These are phyloP conservation scores for Sebastes matsubarae DNA, from an alignment of 2,797 vertebrate genomes.

Conservation along the genomic window DNA sequence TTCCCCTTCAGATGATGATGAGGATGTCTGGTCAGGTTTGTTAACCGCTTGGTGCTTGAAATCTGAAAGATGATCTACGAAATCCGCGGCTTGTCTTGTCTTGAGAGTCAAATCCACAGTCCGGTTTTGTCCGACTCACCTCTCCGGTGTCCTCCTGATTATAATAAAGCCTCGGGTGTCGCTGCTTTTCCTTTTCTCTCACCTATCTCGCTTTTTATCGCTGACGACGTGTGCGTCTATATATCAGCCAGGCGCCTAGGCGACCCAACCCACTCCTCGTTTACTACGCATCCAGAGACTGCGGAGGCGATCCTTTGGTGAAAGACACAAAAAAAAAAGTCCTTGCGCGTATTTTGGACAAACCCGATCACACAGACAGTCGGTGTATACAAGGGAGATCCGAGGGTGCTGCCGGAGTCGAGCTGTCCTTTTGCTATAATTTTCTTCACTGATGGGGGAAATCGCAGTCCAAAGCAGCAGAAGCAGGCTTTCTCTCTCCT, in stretches of 20 bases:
- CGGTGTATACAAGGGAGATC: not conserved
- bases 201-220: conserved; percentile 63
- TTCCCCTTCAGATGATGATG: conserved; percentile 38
- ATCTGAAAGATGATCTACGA: conserved; percentile 7
- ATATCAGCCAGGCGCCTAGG: conserved; percentile 57
- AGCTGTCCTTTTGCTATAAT: conserved; percentile 10
- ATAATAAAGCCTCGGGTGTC: conserved; percentile 10
- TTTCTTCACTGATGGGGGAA: conserved; percentile 22
- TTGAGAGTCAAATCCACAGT: conserved; percentile 57
- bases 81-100: conserved; percentile 8
- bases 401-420: not conserved
- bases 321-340: conserved; percentile 31
- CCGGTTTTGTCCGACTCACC: conserved; percentile 47
- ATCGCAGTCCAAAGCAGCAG: conserved; percentile 38
- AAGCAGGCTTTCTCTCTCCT: conserved; percentile 12
- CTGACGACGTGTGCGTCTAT: conserved; percentile 54
- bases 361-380: not conserved
- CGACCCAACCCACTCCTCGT: conserved; percentile 79
- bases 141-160: conserved; percentile 32
- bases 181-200: conserved; percentile 32
- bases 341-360: conserved; percentile 31
- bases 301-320: conserved; percentile 61
- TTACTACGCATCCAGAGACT: conserved; percentile 75
- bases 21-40: conserved; percentile 21
- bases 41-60: conserved; percentile 26